phyloP scores from a whole-genome alignment of 2,888 invertebrate species.

The Polymixis lichenea region DNA sequence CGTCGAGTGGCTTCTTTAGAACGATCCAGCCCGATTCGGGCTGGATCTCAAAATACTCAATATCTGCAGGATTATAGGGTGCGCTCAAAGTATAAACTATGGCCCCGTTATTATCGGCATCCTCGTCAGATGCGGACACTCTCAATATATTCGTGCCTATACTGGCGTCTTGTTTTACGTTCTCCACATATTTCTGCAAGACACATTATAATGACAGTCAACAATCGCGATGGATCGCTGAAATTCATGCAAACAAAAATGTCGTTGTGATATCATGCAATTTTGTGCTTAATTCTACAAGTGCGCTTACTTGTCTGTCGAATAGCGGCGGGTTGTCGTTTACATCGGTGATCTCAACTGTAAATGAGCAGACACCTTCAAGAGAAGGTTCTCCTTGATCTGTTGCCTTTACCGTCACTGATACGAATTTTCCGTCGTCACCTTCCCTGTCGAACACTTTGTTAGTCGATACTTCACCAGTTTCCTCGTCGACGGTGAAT shows the following conservation, averaged over 20 bases:
- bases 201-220: constrained; percentile 75
- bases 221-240: constrained; percentile 65
- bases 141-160: constrained; percentile 98
- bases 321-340: constrained; percentile 99
- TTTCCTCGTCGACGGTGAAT: constrained; percentile 98
- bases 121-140: constrained; percentile 99
- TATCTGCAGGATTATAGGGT: constrained; percentile 96
- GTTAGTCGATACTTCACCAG: constrained; percentile 98
- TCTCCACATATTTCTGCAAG: constrained; percentile 98
- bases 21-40: constrained; percentile 99
- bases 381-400: constrained; percentile 99
- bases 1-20: constrained; percentile 98
- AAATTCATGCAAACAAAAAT: constrained; percentile 73
- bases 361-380: constrained; percentile 99
- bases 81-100: constrained; percentile 98
- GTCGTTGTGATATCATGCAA: constrained; percentile 75
- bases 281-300: constrained; percentile 67
- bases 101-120: constrained; percentile 99
- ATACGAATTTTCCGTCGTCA: constrained; percentile 98
- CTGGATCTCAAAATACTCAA: constrained; percentile 99
- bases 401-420: constrained; percentile 99
- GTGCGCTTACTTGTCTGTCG: constrained; percentile 95
- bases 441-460: constrained; percentile 99
- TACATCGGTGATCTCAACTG: constrained; percentile 99
- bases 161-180: constrained; percentile 98